Base-by-base conservation (phyloP, 2,888 invertebrate species). In the Bruchidius siliquastri region DNA sequence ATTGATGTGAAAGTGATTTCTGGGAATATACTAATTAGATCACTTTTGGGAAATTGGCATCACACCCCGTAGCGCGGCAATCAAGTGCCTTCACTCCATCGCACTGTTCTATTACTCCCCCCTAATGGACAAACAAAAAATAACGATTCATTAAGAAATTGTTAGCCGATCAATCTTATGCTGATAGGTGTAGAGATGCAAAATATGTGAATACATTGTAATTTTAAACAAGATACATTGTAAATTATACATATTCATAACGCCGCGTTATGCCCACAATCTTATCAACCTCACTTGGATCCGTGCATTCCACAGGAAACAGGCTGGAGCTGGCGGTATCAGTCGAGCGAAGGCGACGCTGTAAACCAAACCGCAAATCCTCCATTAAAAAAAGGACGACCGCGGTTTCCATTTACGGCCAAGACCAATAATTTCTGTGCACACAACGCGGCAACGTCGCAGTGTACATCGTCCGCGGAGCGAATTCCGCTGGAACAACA, bases 401-500 rank as follows among this genome's bases (percentile, higher is more conserved):
- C 10, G 49, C 49, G 18, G 49, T 49, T 49, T 13, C 49, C 49
- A 49, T 49, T 49, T 49, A 49, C 18, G 49, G 49, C 49, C 6
- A 13, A 49, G 49, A 26, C 49, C 18, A 18, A 49, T 49, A 22
- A 68, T 68, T 21, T 68, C 68, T 10, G 22, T 8, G 68, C 20
- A 21, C 68, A 3, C 21, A 8, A 21, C 68, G 22, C 13, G 21
- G 68, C 21, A 22, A 22, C 21, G 67, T 71, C 80, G 80, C 81
- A 68, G 10, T 21, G 13, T 10, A 21, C 21, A 21, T 10, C 68
- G 68, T 8, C 21, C 6, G 20, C 68, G 1, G 71, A 66, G 68
- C 49, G 68, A 79, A 79, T 83, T 85, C 84, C 81, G 80, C 73
- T 72, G 81, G 85, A 85, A 85, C 86, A 86, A 84, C 82, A 72